These are phyloP conservation scores for Litoditis marina DNA, from an alignment of 2,888 invertebrate species.

Conservation along the genomic window DNA sequence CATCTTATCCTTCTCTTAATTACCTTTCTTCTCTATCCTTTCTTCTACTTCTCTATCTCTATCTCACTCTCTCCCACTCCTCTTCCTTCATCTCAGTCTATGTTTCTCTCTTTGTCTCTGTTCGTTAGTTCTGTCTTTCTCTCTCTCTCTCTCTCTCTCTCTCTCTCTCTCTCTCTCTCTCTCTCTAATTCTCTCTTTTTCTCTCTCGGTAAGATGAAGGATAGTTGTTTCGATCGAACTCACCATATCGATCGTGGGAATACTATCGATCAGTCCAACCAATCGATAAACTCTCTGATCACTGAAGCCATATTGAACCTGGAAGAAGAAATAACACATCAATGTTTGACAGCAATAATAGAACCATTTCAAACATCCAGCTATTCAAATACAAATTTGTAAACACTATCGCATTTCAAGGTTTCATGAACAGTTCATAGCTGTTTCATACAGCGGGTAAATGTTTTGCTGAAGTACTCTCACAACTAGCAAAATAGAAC, in stretches of 20 bases:
- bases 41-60: not conserved
- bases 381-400: no score
- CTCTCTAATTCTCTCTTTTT: not conserved
- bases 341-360: no score
- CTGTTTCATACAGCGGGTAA: no score
- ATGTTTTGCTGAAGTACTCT: no score
- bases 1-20: not conserved
- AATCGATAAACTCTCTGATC: constrained; percentile 54
- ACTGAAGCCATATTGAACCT: constrained; percentile 56
- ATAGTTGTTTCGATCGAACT: not conserved
- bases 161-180: not conserved
- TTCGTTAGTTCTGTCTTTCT: not conserved
- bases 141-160: not conserved
- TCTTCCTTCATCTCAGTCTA: not conserved
- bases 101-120: not conserved
- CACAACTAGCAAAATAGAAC: no score
- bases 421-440: no score
- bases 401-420: no score
- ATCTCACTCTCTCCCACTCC: not conserved
- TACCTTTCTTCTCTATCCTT: not conserved
- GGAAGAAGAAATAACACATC: constrained; percentile 6
- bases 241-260: constrained; percentile 54
- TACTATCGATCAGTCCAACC: constrained; percentile 55
- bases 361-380: no score
- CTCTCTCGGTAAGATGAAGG: no score